Conservation (phyloP, 2,888 invertebrate genomes). For the Calliopum simillimum region DNA sequence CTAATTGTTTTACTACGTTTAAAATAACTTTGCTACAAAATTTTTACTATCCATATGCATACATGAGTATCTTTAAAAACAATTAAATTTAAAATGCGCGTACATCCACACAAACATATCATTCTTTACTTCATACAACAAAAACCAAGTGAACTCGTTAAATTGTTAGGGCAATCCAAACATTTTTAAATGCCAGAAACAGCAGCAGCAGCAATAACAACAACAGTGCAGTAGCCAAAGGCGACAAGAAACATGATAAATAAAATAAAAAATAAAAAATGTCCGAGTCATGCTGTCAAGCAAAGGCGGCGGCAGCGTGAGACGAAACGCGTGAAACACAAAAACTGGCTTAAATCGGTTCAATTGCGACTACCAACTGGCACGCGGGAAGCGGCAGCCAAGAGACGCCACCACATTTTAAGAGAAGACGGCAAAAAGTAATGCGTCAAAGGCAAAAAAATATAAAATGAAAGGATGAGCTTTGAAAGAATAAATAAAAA, state of each 20-base stretch:
- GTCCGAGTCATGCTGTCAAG: background rate
- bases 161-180: background rate
- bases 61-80: too few species aligned
- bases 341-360: conserved; percentile 16
- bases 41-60: too few species aligned
- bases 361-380: background rate
- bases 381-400: background rate
- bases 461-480: too few species aligned
- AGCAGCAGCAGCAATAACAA: background rate
- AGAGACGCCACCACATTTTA: too few species aligned
- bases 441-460: too few species aligned
- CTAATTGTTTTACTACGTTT: too few species aligned
- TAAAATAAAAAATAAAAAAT: background rate
- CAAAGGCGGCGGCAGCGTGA: background rate
- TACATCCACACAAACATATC: too few species aligned
- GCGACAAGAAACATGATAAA: background rate
- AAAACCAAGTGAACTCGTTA: conserved; percentile 1
- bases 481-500: too few species aligned
- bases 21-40: too few species aligned
- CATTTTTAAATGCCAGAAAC: background rate
- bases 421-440: too few species aligned
- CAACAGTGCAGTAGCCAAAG: background rate
- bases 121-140: background rate
- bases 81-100: too few species aligned
- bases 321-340: background rate